phyloP scores from a whole-genome alignment of 2,113 vertebrate genomes.

The Crotalus helleri region DNA sequence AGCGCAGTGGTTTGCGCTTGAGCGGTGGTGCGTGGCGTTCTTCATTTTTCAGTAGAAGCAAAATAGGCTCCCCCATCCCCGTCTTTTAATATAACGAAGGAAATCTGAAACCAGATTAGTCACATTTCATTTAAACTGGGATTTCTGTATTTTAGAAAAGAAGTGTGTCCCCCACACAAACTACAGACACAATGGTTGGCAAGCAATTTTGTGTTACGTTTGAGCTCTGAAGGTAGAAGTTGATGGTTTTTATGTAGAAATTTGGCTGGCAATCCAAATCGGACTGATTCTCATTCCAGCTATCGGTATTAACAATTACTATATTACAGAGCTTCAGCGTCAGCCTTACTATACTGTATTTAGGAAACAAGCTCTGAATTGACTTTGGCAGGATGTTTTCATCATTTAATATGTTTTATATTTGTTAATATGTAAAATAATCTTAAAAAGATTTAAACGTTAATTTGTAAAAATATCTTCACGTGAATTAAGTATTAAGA shows the following conservation, averaged over 20 bases:
- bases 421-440: background rate
- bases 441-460: background rate
- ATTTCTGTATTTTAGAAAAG: background rate
- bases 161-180: background rate
- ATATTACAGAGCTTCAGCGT: too few relatives aligned
- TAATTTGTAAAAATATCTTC: background rate
- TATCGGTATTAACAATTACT: background rate
- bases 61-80: background rate
- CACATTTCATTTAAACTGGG: background rate
- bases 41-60: background rate
- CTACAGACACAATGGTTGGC: background rate
- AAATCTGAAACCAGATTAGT: background rate
- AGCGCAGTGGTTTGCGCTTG: background rate
- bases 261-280: background rate
- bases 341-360: background rate
- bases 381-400: background rate
- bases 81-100: background rate
- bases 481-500: background rate
- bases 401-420: background rate
- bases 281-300: background rate
- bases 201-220: background rate
- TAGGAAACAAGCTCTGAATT: background rate
- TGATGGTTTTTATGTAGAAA: background rate
- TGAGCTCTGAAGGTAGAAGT: background rate
- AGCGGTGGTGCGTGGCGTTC: background rate